phyloP scores from a whole-genome alignment of 2,888 invertebrate genomes.

The Dolomedes plantarius region DNA sequence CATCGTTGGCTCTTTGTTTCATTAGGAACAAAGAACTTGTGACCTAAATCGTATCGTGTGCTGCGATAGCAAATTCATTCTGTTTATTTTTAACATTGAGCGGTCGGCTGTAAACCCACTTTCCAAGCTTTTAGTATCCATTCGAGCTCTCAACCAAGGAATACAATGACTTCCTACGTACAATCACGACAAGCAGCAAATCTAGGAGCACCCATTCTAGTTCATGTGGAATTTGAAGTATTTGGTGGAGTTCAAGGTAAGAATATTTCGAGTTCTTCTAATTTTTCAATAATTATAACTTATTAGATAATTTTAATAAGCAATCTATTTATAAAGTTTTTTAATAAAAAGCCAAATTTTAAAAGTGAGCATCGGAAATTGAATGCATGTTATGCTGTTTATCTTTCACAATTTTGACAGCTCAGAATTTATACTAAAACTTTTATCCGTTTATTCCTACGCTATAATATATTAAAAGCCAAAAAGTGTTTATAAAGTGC shows the following conservation, averaged over 20 bases:
- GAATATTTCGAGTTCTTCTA: not conserved
- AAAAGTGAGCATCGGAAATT: too few species aligned
- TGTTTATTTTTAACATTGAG: slow-evolving; percentile 66
- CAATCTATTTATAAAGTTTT: too few species aligned
- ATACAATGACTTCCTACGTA: slow-evolving; percentile 40
- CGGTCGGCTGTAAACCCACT: slow-evolving; percentile 21
- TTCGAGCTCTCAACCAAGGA: slow-evolving; percentile 2
- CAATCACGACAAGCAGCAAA: slow-evolving; percentile 22
- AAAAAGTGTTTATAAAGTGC: too few species aligned
- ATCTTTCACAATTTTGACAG: too few species aligned
- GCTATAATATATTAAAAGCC: too few species aligned
- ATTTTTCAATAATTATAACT: too few species aligned
- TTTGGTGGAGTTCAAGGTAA: slow-evolving; percentile 93
- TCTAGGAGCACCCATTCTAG: slow-evolving; percentile 51
- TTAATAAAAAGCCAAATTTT: too few species aligned
- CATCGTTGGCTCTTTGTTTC: slow-evolving; percentile 21
- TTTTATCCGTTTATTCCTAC: too few species aligned
- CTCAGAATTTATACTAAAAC: too few species aligned
- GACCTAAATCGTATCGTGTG: slow-evolving; percentile 53
- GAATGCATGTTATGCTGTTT: too few species aligned
- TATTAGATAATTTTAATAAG: too few species aligned
- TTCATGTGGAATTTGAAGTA: slow-evolving; percentile 88
- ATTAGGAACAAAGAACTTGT: slow-evolving; percentile 26
- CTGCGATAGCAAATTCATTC: slow-evolving; percentile 69
- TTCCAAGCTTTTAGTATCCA: slow-evolving; percentile 1